A percentile compares a stretch with the other conserved stretches of the same genome.
phyloP scores from a whole-genome alignment of 2,797 vertebrate species.

The Notamacropus eugenii region DNA sequence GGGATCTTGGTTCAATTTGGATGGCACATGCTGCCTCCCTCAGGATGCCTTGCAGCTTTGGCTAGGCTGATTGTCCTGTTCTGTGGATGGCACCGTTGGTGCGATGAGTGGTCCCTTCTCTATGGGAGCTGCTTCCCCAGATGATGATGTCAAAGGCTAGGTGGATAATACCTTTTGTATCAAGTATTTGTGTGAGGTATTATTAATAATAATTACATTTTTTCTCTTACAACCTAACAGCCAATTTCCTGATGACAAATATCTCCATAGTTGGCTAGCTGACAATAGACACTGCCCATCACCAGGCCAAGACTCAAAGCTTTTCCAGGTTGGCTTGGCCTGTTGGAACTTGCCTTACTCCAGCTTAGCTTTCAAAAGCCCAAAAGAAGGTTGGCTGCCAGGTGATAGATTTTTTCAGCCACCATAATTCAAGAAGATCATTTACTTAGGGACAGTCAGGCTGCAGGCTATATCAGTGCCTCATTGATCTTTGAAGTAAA shows the following conservation, averaged over 20 bases:
- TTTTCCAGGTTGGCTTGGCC: background rate
- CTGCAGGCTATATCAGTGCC: background rate
- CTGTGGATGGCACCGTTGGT: background rate
- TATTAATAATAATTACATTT: background rate
- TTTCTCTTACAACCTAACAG: background rate
- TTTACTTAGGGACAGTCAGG: background rate
- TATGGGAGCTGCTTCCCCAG: background rate
- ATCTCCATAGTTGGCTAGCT: background rate
- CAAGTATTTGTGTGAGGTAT: background rate
- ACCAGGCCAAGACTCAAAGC: background rate
- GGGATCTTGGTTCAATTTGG: background rate
- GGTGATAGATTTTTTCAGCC: background rate
- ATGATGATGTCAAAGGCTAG: background rate
- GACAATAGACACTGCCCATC: background rate
- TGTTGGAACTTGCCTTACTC: background rate
- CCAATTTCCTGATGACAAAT: background rate
- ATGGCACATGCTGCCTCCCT: background rate
- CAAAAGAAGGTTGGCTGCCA: background rate
- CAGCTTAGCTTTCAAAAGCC: background rate
- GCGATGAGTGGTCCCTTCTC: background rate
- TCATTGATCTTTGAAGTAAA: background rate
- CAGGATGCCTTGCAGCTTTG: background rate
- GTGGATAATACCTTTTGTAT: background rate
- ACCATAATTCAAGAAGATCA: background rate
- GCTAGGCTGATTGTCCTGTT: background rate